These are phyloP conservation scores for Atlantisia rogersi DNA, from an alignment of 2,113 vertebrate genomes.

Conservation along the genomic window DNA sequence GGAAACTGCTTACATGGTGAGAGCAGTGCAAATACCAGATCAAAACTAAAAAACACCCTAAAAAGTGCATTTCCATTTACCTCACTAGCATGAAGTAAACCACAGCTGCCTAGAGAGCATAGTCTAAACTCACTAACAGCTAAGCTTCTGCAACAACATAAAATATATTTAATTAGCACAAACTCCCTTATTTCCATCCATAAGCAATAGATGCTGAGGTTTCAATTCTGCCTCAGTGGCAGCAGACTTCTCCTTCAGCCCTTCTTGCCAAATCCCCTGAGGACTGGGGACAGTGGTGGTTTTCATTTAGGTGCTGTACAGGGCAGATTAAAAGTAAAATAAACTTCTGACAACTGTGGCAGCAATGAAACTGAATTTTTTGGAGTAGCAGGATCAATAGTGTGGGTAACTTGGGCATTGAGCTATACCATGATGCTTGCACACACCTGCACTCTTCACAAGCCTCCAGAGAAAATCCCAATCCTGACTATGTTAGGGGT, in stretches of 20 bases:
- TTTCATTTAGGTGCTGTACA: neutral
- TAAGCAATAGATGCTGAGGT: neutral
- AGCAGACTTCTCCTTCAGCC: neutral
- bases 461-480: neutral
- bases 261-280: neutral
- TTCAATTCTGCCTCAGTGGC: neutral
- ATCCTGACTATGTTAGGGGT: rapidly evolving
- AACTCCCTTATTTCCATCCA: neutral
- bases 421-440: neutral
- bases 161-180: neutral
- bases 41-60: neutral
- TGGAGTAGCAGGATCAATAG: neutral
- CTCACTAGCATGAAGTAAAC: neutral
- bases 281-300: neutral
- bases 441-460: neutral
- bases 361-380: neutral
- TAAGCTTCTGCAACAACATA: neutral
- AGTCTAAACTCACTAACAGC: neutral
- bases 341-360: neutral
- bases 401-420: rapidly evolving
- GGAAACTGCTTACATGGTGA: neutral
- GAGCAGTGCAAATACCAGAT: neutral
- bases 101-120: neutral
- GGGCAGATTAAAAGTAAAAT: neutral
- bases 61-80: neutral